Evolutionary conservation across 2,888 invertebrate species (phyloP).

Genomic region (Gryllus longicercus): DNA sequence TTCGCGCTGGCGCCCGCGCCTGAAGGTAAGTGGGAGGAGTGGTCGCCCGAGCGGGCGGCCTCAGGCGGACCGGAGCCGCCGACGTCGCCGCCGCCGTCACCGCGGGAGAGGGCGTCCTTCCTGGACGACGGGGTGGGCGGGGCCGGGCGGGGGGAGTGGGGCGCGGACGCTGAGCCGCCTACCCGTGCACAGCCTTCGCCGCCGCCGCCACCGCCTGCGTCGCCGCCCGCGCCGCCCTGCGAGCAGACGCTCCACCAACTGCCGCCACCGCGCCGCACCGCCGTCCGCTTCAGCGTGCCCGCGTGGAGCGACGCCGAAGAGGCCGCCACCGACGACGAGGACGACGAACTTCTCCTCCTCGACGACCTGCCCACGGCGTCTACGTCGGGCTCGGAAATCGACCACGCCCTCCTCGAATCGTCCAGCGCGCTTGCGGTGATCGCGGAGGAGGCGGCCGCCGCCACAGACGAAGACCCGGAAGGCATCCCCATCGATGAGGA

Average conservation of each 20-base stretch:
- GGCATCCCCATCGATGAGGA: constrained; percentile 37
- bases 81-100: background rate
- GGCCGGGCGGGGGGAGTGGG: background rate
- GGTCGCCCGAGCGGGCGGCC: background rate
- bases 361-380: constrained; percentile 35
- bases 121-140: background rate
- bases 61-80: background rate
- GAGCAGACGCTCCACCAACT: background rate
- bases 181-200: background rate
- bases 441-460: constrained; percentile 35
- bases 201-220: background rate
- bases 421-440: constrained; percentile 33
- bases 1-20: background rate
- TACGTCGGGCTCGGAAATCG: constrained; percentile 37
- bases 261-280: background rate
- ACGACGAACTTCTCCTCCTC: constrained; percentile 26
- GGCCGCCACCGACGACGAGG: constrained; percentile 28
- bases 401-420: constrained; percentile 37
- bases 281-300: constrained; percentile 17
- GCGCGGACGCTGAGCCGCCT: background rate
- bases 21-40: constrained; percentile 11
- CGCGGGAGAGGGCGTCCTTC: background rate
- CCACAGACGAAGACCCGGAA: constrained; percentile 38
- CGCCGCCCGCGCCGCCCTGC: background rate
- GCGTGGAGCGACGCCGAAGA: constrained; percentile 21